Conservation (phyloP, 1,140 invertebrate species). For the Vanessa tameamea region DNA sequence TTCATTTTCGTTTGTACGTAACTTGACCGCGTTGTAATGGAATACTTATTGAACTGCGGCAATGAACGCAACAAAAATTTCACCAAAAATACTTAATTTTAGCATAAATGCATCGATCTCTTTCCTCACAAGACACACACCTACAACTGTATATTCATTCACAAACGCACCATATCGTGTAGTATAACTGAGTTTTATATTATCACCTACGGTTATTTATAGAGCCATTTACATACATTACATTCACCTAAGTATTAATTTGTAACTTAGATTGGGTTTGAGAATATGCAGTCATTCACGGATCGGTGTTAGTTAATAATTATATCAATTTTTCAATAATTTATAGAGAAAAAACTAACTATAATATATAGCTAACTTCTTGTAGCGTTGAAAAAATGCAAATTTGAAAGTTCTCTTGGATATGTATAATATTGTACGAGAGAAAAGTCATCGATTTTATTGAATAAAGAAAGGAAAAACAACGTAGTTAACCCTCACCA, state of each 20-base stretch:
- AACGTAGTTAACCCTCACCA: too few species aligned
- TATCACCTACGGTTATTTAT: constrained; percentile 17
- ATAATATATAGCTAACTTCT: too few species aligned
- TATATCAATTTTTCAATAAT: too few species aligned
- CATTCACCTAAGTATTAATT: constrained; percentile 24
- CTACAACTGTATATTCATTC: too few species aligned
- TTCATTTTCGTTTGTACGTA: neutral
- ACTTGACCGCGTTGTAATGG: neutral
- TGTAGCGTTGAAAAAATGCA: too few species aligned
- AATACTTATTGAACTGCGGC: neutral
- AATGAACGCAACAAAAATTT: neutral
- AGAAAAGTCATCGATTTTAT: too few species aligned
- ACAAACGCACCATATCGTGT: neutral
- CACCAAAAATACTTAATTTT: neutral
- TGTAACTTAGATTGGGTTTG: constrained; percentile 16
- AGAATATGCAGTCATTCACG: neutral
- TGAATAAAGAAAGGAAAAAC: too few species aligned
- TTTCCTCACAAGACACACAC: too few species aligned
- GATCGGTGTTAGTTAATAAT: constrained; percentile 1
- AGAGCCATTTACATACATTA: constrained; percentile 28
- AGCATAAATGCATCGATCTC: neutral
- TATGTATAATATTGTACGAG: too few species aligned
- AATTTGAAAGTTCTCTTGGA: too few species aligned
- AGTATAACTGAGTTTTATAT: neutral
- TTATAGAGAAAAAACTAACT: too few species aligned